Evolutionary conservation across 2,888 invertebrate species (phyloP).

Genomic region (Pardosa pseudoannulata): DNA sequence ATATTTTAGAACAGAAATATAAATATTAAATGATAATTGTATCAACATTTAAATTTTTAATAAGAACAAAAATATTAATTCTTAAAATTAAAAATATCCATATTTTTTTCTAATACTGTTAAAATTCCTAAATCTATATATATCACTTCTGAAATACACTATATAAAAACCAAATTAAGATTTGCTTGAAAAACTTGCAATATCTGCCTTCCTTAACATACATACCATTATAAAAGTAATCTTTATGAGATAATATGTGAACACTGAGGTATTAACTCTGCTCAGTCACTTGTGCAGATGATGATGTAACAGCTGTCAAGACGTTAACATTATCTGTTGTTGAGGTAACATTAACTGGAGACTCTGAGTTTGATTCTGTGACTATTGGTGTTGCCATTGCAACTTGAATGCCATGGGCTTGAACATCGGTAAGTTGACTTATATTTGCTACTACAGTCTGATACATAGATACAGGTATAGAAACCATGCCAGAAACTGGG

Average conservation of each 20-base stretch:
- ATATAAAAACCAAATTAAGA: no score
- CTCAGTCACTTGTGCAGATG: conserved; percentile 56
- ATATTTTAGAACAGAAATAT: no score
- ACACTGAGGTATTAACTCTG: conserved; percentile 67
- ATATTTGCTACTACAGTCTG: conserved; percentile 91
- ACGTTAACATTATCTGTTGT: conserved; percentile 64
- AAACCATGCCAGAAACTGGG: conserved; percentile 92
- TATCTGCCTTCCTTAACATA: background rate
- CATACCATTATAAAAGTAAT: conserved; percentile 27
- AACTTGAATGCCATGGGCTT: conserved; percentile 75
- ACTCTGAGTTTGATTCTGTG: conserved; percentile 75
- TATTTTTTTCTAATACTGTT: no score
- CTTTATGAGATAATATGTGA: conserved; percentile 30
- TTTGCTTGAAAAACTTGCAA: no score
- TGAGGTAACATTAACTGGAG: conserved; percentile 65
- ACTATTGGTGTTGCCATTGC: conserved; percentile 77
- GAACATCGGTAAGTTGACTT: conserved; percentile 73
- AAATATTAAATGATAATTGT: no score
- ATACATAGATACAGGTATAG: conserved; percentile 97
- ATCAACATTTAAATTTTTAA: no score
- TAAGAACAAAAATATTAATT: no score
- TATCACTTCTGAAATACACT: no score
- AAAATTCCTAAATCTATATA: no score
- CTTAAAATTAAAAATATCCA: no score
- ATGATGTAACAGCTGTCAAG: conserved; percentile 62